Percentiles rank a stretch among this genome's conserved stretches.
Evolutionary conservation across 2,797 vertebrate genomes (phyloP).

Genomic region (Sciurus vulgaris): DNA sequence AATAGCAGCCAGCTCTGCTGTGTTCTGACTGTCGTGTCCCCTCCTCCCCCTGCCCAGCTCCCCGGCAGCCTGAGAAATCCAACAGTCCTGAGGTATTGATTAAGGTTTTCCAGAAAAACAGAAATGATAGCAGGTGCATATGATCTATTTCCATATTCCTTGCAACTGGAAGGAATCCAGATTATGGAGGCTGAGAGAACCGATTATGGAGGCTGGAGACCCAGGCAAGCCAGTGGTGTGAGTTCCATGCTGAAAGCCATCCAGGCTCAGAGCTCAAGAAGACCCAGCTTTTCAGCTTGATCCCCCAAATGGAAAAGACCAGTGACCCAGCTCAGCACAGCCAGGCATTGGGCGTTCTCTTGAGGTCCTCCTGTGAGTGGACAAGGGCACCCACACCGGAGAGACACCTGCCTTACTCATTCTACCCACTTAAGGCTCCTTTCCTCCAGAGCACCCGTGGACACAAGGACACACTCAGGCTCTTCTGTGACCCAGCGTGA

Average conservation of each 20-base stretch:
- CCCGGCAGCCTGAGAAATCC: rapidly evolving
- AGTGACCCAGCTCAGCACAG: rapidly evolving
- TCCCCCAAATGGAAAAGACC: rapidly evolving
- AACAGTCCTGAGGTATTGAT: too few species aligned
- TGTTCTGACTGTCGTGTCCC: rapidly evolving
- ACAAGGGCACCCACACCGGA: rapidly evolving
- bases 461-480: rapidly evolving
- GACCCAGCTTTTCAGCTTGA: rapidly evolving
- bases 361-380: too few species aligned
- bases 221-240: rapidly evolving
- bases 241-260: too few species aligned
- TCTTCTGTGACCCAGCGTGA: rapidly evolving
- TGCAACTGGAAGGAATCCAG: not conserved
- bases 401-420: rapidly evolving
- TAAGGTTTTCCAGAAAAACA: not conserved
- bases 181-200: rapidly evolving
- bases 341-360: rapidly evolving
- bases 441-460: not conserved
- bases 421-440: rapidly evolving
- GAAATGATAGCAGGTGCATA: too few species aligned
- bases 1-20: rapidly evolving
- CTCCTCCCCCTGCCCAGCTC: too few species aligned
- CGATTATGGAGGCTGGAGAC: too few species aligned
- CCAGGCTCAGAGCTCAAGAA: rapidly evolving
- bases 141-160: not conserved